A percentile compares a stretch with the other conserved stretches of the same genome.
These are phyloP conservation scores for Macrotus californicus DNA, from an alignment of 2,113 vertebrate species.

Conservation along the genomic window DNA sequence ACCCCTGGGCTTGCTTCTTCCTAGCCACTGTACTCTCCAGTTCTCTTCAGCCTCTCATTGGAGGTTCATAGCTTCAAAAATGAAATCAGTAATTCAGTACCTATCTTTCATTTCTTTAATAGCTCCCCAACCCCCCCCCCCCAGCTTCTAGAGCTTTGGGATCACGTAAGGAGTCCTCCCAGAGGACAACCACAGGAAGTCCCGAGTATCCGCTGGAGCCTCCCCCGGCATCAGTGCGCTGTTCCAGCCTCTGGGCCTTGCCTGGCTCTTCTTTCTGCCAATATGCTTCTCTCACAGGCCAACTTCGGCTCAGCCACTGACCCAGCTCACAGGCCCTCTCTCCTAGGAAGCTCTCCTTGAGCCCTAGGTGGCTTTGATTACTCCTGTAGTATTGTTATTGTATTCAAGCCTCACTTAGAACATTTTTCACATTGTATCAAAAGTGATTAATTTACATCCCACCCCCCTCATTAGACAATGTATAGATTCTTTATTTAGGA, in stretches of 20 bases:
- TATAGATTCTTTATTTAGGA: neutral
- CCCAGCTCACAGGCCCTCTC: neutral
- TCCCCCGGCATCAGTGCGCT: too few relatives aligned
- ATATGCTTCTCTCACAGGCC: neutral
- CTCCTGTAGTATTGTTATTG: neutral
- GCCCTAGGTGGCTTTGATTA: neutral
- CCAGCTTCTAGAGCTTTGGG: neutral
- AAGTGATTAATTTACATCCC: neutral
- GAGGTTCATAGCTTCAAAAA: neutral
- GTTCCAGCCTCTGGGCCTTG: neutral
- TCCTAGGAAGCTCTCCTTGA: neutral
- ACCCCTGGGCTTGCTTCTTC: neutral
- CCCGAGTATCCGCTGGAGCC: fast-evolving
- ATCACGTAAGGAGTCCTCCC: neutral
- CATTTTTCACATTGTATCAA: neutral
- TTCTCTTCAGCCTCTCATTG: neutral
- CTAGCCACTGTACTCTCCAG: neutral
- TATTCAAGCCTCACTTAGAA: neutral
- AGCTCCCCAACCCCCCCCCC: neutral
- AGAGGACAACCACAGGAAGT: neutral
- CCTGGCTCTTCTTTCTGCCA: neutral
- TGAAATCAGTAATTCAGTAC: neutral
- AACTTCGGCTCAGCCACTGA: neutral
- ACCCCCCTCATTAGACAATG: neutral
- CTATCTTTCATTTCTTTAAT: neutral